Conservation (phyloP, 2,888 invertebrate species). For the Buathra laborator region DNA sequence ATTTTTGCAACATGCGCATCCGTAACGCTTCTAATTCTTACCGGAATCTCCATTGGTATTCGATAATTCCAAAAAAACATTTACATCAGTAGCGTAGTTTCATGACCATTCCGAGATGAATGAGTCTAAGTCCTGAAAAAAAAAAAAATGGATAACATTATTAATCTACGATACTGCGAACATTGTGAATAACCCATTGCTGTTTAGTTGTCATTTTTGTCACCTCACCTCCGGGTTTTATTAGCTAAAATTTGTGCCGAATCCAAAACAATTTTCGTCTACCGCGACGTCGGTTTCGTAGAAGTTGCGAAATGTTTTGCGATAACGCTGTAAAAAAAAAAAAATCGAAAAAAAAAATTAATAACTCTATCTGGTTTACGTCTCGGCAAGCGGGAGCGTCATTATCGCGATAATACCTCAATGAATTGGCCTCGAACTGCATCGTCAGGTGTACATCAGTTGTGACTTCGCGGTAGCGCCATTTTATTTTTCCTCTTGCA, state of each 20-base stretch:
- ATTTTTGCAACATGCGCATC: no score
- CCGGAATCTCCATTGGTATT: no score
- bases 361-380: background rate
- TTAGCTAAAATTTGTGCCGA: constrained; percentile 17
- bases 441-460: constrained; percentile 27
- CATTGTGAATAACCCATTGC: background rate
- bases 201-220: background rate
- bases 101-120: no score
- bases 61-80: no score
- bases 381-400: background rate
- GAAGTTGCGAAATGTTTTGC: constrained; percentile 8
- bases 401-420: constrained; percentile 12
- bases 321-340: constrained; percentile 13
- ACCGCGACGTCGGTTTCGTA: constrained; percentile 2
- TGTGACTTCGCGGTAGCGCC: constrained; percentile 27
- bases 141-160: background rate
- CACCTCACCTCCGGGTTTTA: background rate
- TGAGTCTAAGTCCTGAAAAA: background rate
- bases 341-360: constrained; percentile 1
- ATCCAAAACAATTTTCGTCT: constrained; percentile 15
- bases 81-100: no score
- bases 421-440: constrained; percentile 22
- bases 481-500: constrained; percentile 1
- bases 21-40: no score
- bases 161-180: background rate